phyloP scores from a whole-genome alignment of 2,113 vertebrate species.

The Pachycephala philippinensis region DNA sequence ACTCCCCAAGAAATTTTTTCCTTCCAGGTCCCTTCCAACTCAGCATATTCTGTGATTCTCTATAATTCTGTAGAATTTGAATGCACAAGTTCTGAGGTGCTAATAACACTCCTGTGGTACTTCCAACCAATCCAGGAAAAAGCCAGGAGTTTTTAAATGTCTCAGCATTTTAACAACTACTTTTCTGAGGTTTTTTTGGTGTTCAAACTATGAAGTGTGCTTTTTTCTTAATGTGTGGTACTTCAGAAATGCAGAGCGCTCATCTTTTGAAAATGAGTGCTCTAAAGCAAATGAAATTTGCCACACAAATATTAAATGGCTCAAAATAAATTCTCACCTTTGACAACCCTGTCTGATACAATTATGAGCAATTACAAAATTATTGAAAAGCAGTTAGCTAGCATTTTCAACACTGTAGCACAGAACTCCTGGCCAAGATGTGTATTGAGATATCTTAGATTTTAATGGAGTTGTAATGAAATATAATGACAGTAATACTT shows the following conservation, averaged over 20 bases:
- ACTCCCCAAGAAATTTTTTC: background rate
- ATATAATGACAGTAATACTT: background rate
- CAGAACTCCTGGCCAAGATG: background rate
- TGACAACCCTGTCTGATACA: background rate
- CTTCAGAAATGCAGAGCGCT: background rate
- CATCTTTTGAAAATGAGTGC: background rate
- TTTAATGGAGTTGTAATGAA: slow-evolving; percentile 11
- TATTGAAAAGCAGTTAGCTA: background rate
- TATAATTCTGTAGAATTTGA: background rate
- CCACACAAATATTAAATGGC: background rate
- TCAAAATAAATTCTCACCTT: background rate
- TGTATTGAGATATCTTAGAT: background rate
- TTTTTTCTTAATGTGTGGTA: background rate
- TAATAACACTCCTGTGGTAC: background rate
- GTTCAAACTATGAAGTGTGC: background rate
- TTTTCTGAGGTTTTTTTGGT: background rate
- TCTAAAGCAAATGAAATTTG: background rate
- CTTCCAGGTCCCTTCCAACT: background rate
- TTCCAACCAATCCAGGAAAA: background rate
- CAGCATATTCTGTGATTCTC: background rate
- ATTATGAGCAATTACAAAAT: background rate
- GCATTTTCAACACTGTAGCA: background rate
- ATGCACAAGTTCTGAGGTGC: background rate
- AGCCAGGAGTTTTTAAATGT: background rate
- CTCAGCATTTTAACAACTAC: background rate